These are phyloP conservation scores for Stenchaetothrips biformis DNA, from an alignment of 2,888 invertebrate genomes.

Conservation along the genomic window DNA sequence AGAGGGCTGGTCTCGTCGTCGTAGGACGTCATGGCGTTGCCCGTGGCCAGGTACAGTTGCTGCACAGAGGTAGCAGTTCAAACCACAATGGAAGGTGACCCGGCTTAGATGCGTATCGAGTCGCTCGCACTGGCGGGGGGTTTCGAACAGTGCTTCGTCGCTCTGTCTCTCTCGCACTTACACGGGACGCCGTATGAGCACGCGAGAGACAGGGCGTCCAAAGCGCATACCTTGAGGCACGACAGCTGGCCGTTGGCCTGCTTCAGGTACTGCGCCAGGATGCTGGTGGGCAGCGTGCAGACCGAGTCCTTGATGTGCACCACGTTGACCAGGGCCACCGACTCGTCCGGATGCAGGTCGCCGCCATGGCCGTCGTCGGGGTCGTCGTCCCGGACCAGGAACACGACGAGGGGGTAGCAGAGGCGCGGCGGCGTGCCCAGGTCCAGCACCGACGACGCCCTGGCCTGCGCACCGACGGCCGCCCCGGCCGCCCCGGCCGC, in stretches of 20 bases:
- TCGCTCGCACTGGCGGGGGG: background rate
- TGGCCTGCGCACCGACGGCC: background rate
- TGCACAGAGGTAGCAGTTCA: conserved; percentile 43
- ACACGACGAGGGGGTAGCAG: conserved; percentile 72
- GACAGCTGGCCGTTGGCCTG: conserved; percentile 77
- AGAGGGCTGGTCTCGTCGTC: conserved; percentile 44
- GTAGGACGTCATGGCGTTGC: conserved; percentile 54
- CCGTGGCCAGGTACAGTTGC: conserved; percentile 73
- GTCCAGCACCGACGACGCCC: conserved; percentile 55
- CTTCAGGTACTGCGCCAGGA: conserved; percentile 79
- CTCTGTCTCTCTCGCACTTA: background rate
- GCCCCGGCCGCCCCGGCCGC: too few species aligned
- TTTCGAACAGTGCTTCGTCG: background rate
- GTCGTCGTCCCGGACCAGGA: conserved; percentile 63
- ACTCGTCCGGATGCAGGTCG: conserved; percentile 68
- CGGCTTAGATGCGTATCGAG: too few species aligned
- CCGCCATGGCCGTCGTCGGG: conserved; percentile 41
- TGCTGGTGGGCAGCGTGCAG: conserved; percentile 72
- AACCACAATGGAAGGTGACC: too few species aligned
- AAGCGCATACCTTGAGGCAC: conserved; percentile 66
- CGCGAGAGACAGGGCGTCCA: background rate
- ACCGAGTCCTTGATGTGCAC: conserved; percentile 78
- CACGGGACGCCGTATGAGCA: background rate
- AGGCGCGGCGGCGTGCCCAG: conserved; percentile 68
- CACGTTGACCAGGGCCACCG: conserved; percentile 74